Conservation (phyloP, 1,140 invertebrate species). For the Diachasma alloeum region DNA sequence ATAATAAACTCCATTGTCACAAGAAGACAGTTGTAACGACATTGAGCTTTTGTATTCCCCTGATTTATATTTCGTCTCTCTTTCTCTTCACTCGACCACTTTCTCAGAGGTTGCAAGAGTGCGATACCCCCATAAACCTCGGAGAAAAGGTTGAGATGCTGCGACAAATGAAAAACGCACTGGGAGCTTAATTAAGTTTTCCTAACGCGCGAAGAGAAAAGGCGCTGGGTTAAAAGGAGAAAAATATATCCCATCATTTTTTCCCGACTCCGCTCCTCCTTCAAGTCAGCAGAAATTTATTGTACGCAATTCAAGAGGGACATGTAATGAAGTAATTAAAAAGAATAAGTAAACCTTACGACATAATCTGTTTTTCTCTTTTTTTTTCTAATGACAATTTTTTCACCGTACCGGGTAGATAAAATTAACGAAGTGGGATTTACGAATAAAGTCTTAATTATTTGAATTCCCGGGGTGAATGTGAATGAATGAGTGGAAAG, state of each 20-base stretch:
- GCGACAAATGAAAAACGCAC: slow-evolving; percentile 8
- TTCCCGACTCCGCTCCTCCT: neutral
- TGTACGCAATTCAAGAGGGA: neutral
- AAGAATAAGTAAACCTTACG: neutral
- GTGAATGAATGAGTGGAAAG: slow-evolving; percentile 18
- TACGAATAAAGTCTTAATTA: neutral
- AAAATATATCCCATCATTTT: neutral
- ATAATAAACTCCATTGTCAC: neutral
- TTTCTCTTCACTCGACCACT: neutral
- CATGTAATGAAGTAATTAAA: slow-evolving; percentile 10
- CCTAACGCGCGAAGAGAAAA: slow-evolving; percentile 4
- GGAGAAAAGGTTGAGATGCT: neutral
- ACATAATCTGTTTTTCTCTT: neutral
- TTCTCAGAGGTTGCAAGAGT: neutral
- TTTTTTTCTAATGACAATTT: neutral
- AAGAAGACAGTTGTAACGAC: neutral
- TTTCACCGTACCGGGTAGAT: neutral
- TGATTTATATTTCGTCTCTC: neutral
- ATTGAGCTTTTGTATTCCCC: neutral
- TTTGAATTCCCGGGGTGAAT: neutral
- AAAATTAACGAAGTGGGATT: neutral
- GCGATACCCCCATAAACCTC: neutral
- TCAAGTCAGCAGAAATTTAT: neutral
- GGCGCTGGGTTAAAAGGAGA: neutral
- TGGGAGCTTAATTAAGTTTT: slow-evolving; percentile 23